Evolutionary conservation across 2,888 invertebrate genomes (phyloP).

Genomic region (Gymnoscelis rufifasciata): DNA sequence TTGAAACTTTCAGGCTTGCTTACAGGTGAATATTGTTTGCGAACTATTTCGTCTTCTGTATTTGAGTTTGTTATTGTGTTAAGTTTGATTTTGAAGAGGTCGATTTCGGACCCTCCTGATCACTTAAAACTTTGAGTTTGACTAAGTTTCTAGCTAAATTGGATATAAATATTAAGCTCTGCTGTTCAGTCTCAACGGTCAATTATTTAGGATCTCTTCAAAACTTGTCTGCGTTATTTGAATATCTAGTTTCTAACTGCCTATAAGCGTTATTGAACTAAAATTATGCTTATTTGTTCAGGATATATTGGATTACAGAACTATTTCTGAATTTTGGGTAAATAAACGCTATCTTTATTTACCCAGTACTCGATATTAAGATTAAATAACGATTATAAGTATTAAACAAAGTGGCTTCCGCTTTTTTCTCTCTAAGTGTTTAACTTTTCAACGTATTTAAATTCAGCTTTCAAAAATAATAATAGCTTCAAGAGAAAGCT

Average conservation of each 20-base stretch:
- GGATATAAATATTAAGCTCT: conserved; percentile 1
- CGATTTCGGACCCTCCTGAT: background rate
- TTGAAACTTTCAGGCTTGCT: background rate
- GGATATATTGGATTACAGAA: no score
- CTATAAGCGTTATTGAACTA: no score
- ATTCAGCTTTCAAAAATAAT: no score
- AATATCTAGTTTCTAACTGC: background rate
- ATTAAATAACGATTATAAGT: no score
- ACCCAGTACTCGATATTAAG: no score
- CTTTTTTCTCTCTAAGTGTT: no score
- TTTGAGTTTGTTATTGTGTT: conserved; percentile 3
- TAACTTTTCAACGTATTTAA: no score
- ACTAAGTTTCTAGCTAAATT: conserved; percentile 1
- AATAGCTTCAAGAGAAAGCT: no score
- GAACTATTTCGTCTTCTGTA: conserved; percentile 2
- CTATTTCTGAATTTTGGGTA: no score
- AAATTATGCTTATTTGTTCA: no score
- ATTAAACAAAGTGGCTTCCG: no score
- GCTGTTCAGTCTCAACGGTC: background rate
- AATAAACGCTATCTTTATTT: no score
- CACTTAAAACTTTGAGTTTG: conserved; percentile 5
- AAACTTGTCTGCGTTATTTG: background rate
- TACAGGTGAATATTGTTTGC: conserved; percentile 1
- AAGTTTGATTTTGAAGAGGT: background rate
- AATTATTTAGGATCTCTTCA: background rate